These are phyloP conservation scores for Stegodyphus mimosarum DNA, from an alignment of 1,140 invertebrate species.

Conservation along the genomic window DNA sequence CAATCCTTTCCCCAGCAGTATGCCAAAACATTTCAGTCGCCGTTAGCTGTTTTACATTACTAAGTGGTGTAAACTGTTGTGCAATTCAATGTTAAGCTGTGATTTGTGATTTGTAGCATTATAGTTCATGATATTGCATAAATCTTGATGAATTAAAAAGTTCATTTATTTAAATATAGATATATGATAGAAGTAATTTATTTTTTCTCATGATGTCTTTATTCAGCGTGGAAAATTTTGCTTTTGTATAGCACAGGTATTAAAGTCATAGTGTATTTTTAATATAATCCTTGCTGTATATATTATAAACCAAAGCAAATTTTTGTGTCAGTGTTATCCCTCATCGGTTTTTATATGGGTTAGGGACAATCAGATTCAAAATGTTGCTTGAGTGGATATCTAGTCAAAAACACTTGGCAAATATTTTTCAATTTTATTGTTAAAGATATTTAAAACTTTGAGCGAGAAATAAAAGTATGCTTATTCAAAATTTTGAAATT, in stretches of 20 bases:
- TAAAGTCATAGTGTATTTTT: conserved; percentile 60
- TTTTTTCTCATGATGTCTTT: conserved; percentile 46
- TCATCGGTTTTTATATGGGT: conserved; percentile 58
- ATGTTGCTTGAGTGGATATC: conserved; percentile 58
- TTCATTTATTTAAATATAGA: conserved; percentile 58
- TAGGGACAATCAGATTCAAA: conserved; percentile 60
- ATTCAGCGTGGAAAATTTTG: conserved; percentile 36
- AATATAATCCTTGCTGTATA: conserved; percentile 59
- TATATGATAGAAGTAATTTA: conserved; percentile 57
- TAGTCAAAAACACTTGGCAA: conserved; percentile 59
- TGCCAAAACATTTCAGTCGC: conserved; percentile 49
- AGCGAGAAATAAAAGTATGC: conserved; percentile 32
- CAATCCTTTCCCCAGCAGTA: conserved; percentile 37
- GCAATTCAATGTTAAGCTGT: conserved; percentile 61
- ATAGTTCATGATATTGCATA: conserved; percentile 46
- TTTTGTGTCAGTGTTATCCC: conserved; percentile 57
- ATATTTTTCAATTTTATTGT: conserved; percentile 60
- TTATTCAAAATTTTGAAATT: conserved; percentile 57
- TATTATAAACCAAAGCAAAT: conserved; percentile 50
- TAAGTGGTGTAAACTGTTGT: conserved; percentile 57
- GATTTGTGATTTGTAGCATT: conserved; percentile 59
- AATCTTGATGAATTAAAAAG: conserved; percentile 52
- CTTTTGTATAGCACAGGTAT: conserved; percentile 58
- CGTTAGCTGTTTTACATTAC: conserved; percentile 60
- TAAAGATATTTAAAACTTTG: conserved; percentile 36